These are phyloP conservation scores for Tipula lateralis DNA, from an alignment of 2,888 invertebrate genomes.

Conservation along the genomic window DNA sequence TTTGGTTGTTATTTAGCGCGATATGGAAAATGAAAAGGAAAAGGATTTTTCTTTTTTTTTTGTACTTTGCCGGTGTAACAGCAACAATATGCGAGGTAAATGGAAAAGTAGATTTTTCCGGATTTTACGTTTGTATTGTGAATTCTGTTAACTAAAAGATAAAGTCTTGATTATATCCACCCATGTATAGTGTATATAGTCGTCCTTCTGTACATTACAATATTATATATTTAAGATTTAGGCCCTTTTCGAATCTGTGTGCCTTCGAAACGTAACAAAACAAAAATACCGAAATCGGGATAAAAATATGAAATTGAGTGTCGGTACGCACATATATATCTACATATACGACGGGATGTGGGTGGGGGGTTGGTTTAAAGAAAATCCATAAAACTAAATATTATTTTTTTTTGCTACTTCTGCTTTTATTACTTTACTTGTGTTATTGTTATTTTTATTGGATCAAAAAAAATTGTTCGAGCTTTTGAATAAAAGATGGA, in stretches of 20 bases:
- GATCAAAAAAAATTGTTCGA: not conserved
- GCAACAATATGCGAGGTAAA: not conserved
- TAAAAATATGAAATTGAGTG: not conserved
- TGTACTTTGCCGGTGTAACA: not conserved
- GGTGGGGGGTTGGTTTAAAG: not conserved
- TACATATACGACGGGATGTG: too few species aligned
- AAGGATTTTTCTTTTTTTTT: not conserved
- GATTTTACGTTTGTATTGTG: not conserved
- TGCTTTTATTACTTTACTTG: not conserved
- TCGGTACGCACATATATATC: too few species aligned
- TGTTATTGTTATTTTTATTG: not conserved
- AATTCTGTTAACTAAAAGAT: not conserved
- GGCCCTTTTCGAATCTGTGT: not conserved
- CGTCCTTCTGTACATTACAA: not conserved
- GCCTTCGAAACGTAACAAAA: not conserved
- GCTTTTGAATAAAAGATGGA: conserved; percentile 19
- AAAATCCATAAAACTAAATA: not conserved
- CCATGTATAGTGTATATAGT: not conserved
- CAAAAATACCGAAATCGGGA: too few species aligned
- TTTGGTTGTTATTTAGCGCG: not conserved
- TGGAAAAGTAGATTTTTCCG: not conserved
- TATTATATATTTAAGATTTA: not conserved
- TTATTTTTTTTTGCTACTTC: not conserved
- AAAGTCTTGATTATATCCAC: not conserved
- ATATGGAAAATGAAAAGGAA: not conserved